Evolutionary conservation across 1,140 invertebrate species (phyloP).

Genomic region (Macrobrachium rosenbergii): DNA sequence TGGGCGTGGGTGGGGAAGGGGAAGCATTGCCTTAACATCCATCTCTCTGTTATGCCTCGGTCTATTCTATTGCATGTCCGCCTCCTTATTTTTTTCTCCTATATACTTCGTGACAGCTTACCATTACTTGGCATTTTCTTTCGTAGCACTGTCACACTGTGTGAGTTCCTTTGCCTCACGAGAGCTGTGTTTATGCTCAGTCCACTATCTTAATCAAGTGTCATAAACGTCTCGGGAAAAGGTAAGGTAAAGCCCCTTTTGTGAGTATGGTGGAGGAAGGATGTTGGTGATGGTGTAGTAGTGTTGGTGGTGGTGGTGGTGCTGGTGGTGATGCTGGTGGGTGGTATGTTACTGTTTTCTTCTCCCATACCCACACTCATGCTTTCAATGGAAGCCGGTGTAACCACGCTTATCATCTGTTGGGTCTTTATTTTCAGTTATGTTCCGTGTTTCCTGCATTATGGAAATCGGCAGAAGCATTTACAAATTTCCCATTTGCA

Average conservation of each 20-base stretch:
- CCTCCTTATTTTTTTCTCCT: slow-evolving; percentile 25
- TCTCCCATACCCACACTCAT: slow-evolving; percentile 2
- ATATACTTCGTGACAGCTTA: slow-evolving; percentile 35
- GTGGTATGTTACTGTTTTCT: neutral
- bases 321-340: neutral
- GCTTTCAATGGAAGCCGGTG: slow-evolving; percentile 15
- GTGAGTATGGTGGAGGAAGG: slow-evolving; percentile 1
- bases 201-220: slow-evolving; percentile 17
- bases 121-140: slow-evolving; percentile 25
- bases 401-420: slow-evolving; percentile 53
- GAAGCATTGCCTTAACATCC: too few relatives aligned
- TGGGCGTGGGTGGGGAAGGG: too few relatives aligned
- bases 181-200: slow-evolving; percentile 56
- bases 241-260: slow-evolving; percentile 30
- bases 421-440: slow-evolving; percentile 66
- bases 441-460: slow-evolving; percentile 67
- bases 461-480: slow-evolving; percentile 67
- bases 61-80: slow-evolving; percentile 34
- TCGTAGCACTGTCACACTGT: slow-evolving; percentile 49
- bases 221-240: slow-evolving; percentile 30
- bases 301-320: slow-evolving; percentile 13
- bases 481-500: slow-evolving; percentile 67
- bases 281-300: too few relatives aligned
- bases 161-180: slow-evolving; percentile 29
- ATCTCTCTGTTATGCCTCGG: too few relatives aligned